Percentiles rank a stretch among this genome's conserved stretches.
Evolutionary conservation across 2,797 vertebrate species (phyloP).

Genomic region (Squalus acanthias): DNA sequence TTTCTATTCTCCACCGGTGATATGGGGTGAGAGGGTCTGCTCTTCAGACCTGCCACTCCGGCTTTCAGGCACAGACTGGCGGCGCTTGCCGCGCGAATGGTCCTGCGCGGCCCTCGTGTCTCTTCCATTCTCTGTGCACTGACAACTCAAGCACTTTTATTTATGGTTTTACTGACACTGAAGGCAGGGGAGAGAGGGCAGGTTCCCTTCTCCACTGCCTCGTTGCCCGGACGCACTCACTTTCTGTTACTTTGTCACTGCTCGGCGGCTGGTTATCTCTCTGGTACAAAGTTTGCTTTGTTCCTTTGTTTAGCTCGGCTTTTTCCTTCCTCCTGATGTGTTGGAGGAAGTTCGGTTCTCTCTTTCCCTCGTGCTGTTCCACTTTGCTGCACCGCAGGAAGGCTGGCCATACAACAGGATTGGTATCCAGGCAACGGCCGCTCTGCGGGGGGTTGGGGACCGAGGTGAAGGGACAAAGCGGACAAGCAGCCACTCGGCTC

Average conservation of each 20-base stretch:
- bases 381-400: background rate
- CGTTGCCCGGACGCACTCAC: background rate
- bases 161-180: background rate
- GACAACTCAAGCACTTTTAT: background rate
- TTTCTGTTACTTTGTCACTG: background rate
- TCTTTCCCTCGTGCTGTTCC: background rate
- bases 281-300: background rate
- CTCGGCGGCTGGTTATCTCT: background rate
- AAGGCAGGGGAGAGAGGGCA: background rate
- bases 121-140: background rate
- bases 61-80: background rate
- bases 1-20: background rate
- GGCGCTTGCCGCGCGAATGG: background rate
- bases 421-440: background rate
- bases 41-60: background rate
- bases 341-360: background rate
- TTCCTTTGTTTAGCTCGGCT: background rate
- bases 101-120: background rate
- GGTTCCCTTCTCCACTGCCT: background rate
- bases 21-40: background rate
- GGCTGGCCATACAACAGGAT: constrained; percentile 6
- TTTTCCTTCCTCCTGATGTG: background rate
- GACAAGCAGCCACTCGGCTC: background rate
- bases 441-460: background rate
- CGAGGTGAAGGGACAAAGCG: background rate